phyloP scores from a whole-genome alignment of 2,797 vertebrate species.

The Sebastes matsubarae region DNA sequence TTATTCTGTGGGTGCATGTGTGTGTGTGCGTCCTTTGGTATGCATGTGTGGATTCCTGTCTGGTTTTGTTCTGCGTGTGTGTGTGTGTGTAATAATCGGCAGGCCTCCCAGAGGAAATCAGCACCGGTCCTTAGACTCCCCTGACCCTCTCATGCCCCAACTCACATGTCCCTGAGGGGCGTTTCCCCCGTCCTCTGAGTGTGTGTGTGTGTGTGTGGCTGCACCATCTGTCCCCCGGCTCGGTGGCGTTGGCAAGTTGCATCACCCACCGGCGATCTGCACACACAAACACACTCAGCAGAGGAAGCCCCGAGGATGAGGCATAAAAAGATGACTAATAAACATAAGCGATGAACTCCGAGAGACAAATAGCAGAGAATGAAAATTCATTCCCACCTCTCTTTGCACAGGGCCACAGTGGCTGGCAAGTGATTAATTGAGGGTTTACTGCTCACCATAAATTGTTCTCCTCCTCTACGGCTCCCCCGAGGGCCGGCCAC shows the following conservation, averaged over 20 bases:
- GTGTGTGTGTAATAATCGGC: constrained; percentile 82
- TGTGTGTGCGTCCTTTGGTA: constrained; percentile 11
- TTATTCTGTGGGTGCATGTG: constrained; percentile 31
- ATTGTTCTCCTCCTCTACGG: constrained; percentile 87
- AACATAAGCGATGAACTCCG: constrained; percentile 96
- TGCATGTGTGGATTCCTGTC: constrained; percentile 25
- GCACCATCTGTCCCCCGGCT: constrained; percentile 78
- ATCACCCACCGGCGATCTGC: constrained; percentile 60
- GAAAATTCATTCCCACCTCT: constrained; percentile 95
- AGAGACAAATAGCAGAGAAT: constrained; percentile 90
- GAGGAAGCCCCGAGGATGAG: constrained; percentile 73
- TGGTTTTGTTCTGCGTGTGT: constrained; percentile 27
- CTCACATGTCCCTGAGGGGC: constrained; percentile 84
- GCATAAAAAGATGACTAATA: constrained; percentile 90
- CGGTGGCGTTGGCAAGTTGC: constrained; percentile 64
- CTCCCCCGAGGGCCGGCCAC: constrained; percentile 78
- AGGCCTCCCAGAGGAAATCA: constrained; percentile 96
- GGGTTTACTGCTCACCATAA: constrained; percentile 91
- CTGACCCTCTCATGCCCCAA: constrained; percentile 77
- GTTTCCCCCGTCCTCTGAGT: constrained; percentile 75
- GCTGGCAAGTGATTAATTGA: constrained; percentile 92
- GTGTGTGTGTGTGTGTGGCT: constrained; percentile 56
- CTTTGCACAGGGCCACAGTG: constrained; percentile 87
- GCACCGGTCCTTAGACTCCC: constrained; percentile 82
- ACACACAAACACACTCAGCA: constrained; percentile 31